A percentile compares a stretch with the other conserved stretches of the same genome.
phyloP scores from a whole-genome alignment of 2,797 vertebrate species.

The Furcifer pardalis region DNA sequence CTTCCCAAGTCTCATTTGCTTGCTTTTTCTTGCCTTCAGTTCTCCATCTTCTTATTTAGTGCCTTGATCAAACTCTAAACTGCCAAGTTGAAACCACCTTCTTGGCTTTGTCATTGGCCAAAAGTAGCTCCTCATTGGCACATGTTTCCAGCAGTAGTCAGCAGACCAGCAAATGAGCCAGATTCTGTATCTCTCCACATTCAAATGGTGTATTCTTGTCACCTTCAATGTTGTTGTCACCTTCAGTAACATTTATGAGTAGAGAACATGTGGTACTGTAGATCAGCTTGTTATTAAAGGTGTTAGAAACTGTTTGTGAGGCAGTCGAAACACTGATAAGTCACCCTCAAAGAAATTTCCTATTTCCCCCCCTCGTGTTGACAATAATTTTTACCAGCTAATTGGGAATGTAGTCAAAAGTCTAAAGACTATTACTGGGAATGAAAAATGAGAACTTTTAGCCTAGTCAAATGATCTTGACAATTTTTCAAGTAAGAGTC shows the following conservation, averaged over 20 bases:
- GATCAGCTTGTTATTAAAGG: neutral
- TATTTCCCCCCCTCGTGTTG: constrained; percentile 22
- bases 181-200: no score
- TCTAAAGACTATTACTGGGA: neutral
- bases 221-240: no score
- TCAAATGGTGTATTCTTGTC: no score
- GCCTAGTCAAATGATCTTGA: neutral
- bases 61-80: no score
- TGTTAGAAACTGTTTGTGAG: neutral
- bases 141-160: no score
- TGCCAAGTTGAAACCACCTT: no score
- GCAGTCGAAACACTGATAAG: neutral
- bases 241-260: no score
- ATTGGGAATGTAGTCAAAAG: neutral
- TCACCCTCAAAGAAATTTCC: neutral
- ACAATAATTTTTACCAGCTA: neutral
- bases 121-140: no score
- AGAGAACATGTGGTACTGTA: neutral
- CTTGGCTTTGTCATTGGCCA: no score
- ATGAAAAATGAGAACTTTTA: neutral
- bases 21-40: no score
- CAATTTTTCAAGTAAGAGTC: neutral
- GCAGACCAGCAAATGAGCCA: no score
- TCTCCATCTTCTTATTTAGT: no score
- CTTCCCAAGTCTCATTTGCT: neutral